phyloP scores from a whole-genome alignment of 2,888 invertebrate species.

The Nemapogon koenigi region DNA sequence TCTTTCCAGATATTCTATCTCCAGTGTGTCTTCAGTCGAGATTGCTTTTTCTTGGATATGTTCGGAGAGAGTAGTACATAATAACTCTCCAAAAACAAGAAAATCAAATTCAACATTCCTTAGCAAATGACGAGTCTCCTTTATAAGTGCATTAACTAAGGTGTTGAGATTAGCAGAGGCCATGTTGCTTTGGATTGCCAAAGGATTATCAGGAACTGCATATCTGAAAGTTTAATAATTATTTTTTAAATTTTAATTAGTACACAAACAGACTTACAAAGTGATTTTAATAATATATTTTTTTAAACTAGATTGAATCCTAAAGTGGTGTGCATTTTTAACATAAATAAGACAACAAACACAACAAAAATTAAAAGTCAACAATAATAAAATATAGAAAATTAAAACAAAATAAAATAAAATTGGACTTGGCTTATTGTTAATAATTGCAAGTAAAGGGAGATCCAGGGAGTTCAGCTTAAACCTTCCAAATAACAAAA shows the following conservation, averaged over 20 bases:
- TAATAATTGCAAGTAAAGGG: too few species aligned
- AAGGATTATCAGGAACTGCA: slow-evolving; percentile 85
- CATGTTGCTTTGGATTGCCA: slow-evolving; percentile 79
- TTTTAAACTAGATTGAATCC: too few species aligned
- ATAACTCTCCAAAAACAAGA: slow-evolving; percentile 81
- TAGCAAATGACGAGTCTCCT: slow-evolving; percentile 50
- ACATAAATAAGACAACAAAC: too few species aligned
- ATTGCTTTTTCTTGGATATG: slow-evolving; percentile 78
- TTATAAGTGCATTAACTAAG: slow-evolving; percentile 79
- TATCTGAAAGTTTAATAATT: slow-evolving; percentile 61
- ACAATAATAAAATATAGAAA: too few species aligned
- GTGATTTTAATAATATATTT: too few species aligned
- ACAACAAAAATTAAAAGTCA: too few species aligned
- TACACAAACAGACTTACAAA: too few species aligned
- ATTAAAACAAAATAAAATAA: too few species aligned
- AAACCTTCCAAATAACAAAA: too few species aligned
- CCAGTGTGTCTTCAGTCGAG: slow-evolving; percentile 84
- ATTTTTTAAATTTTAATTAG: background rate
- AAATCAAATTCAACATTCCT: slow-evolving; percentile 83
- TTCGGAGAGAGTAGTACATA: slow-evolving; percentile 73
- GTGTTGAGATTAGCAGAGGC: slow-evolving; percentile 74
- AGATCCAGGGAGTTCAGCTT: too few species aligned
- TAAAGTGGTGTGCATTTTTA: too few species aligned
- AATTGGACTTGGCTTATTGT: too few species aligned
- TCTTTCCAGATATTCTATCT: slow-evolving; percentile 90